Evolutionary conservation across 2,888 invertebrate species (phyloP), one percentile per base, ranked within the genome.

Genomic region (Pantelozetes paolii): DNA sequence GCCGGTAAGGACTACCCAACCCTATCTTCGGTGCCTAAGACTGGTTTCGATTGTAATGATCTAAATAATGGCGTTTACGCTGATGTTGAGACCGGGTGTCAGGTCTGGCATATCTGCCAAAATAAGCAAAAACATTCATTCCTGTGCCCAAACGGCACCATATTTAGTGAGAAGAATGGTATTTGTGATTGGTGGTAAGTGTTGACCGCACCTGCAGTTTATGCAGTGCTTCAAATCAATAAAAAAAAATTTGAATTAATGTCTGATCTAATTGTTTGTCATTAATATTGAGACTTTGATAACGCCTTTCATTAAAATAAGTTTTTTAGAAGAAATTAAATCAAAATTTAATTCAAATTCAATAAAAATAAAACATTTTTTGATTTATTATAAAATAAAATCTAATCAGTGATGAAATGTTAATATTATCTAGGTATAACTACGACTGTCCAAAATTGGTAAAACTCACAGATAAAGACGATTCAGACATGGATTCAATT

Each of bases 1-100:
- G 76, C 92, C 0, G 92, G 92, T 1, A 88, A 89, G 1, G 92
- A 92, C 82, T 92, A 88, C 83, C 92, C 92, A 0, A 84, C 91
- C 71, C 91, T 88, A 82, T 89, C 90, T 81, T 83, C 75, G 67
- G 78, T 78, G 26, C 78, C 78, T 11, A 77, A 75, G 67, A 78
- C 78, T 40, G 73, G 74, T 40, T 78, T 78, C 72, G 77, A 77
- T n/a, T 78, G 78, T 71, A 73, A 74, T 15, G 75, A 75, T 8
- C 71, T 76, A n/a, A 74, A 67, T 20, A 48, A 74, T 32, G 77
- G 77, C 1, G 74, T 77, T 0, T 79, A 76, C 71, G 78, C 78
- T 18, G 79, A 79, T 40, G 74, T 75, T 2, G 78, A 76, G 69
- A 77, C 79, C 11, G 77, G 76, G 26, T 79, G 79, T 71, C 79